These are phyloP conservation scores for Patella ulyssiponensis DNA, from an alignment of 2,888 invertebrate species.

Conservation along the genomic window DNA sequence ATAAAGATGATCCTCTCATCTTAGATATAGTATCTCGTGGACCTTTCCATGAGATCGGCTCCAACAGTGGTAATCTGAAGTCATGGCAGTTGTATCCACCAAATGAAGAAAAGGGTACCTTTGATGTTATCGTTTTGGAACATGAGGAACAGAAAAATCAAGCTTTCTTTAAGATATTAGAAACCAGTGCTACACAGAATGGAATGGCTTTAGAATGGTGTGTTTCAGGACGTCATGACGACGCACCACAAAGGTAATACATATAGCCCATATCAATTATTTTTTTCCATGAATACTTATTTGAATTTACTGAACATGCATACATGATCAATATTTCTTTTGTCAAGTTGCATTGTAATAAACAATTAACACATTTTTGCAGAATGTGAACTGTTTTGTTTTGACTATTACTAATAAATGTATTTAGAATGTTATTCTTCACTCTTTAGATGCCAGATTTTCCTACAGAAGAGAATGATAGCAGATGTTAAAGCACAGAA, in stretches of 20 bases:
- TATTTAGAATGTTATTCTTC: no score
- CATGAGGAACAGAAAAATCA: background rate
- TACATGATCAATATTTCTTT: no score
- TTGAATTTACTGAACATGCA: no score
- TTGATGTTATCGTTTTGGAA: background rate
- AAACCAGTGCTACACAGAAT: conserved; percentile 8
- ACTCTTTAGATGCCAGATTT: background rate
- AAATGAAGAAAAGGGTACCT: background rate
- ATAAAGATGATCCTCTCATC: background rate
- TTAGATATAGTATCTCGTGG: background rate
- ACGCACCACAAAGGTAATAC: background rate
- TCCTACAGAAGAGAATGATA: conserved; percentile 7
- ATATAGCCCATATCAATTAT: no score
- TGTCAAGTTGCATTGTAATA: no score
- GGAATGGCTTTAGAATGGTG: conserved; percentile 7
- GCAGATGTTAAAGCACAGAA: conserved; percentile 8
- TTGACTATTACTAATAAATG: no score
- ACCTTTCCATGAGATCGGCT: background rate
- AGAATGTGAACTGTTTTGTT: no score
- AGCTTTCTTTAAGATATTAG: conserved; percentile 8
- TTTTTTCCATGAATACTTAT: no score
- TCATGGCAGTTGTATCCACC: conserved; percentile 3
- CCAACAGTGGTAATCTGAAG: background rate
- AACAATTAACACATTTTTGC: no score
- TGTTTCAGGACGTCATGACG: conserved; percentile 1